A percentile compares a stretch with the other conserved stretches of the same genome.
These are phyloP conservation scores for Crenichthys baileyi DNA, from an alignment of 2,797 vertebrate genomes.

Conservation along the genomic window DNA sequence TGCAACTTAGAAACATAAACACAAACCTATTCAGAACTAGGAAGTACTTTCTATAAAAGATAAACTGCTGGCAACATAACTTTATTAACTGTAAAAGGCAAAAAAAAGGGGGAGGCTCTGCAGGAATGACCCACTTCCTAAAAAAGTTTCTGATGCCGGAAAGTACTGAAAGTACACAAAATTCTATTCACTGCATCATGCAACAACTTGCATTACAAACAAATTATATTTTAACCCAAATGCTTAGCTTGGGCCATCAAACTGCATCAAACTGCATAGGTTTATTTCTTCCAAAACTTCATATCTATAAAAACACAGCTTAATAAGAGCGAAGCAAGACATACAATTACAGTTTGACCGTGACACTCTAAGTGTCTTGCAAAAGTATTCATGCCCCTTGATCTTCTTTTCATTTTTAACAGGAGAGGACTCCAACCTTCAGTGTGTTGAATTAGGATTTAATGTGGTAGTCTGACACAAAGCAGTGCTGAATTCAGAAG, in stretches of 20 bases:
- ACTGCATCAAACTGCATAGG: neutral
- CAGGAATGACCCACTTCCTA: neutral
- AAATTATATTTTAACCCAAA: neutral
- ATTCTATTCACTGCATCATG: neutral
- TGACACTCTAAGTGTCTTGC: neutral
- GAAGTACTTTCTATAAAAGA: neutral
- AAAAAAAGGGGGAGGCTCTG: neutral
- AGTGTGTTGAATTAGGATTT: neutral
- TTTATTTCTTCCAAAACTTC: neutral
- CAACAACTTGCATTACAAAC: neutral
- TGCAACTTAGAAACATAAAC: conserved; percentile 24
- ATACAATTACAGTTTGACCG: neutral
- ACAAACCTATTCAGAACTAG: neutral
- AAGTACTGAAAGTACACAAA: neutral
- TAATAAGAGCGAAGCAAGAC: neutral
- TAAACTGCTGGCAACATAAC: neutral
- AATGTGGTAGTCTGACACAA: no score
- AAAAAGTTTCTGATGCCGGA: neutral
- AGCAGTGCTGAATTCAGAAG: no score
- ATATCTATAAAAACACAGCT: neutral
- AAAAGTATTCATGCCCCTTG: neutral
- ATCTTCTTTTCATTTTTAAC: neutral
- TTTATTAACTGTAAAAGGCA: neutral
- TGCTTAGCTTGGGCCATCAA: neutral
- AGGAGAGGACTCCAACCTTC: neutral